Percentiles rank a stretch among this genome's conserved stretches.
Evolutionary conservation across 1,140 invertebrate species (phyloP).

Genomic region (Tenebrio molitor): DNA sequence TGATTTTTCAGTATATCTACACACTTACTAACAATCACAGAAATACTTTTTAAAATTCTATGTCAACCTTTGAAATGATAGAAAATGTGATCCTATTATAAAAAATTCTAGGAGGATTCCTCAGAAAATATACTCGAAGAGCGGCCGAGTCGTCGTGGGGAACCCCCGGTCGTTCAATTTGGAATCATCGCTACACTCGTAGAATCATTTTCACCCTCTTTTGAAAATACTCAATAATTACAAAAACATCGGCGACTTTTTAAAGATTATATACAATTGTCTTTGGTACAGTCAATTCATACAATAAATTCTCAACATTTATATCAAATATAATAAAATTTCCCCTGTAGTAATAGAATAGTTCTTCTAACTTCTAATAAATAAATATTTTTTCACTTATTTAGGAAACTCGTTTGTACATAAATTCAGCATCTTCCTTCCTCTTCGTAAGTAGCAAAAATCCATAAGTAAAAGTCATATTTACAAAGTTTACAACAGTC

Average conservation of each 20-base stretch:
- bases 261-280: slow-evolving; percentile 56
- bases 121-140: slow-evolving; percentile 9
- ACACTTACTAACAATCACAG: slow-evolving; percentile 61
- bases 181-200: slow-evolving; percentile 17
- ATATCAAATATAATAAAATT: slow-evolving; percentile 60
- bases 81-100: slow-evolving; percentile 27
- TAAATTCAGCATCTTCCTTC: slow-evolving; percentile 51
- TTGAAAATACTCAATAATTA: slow-evolving; percentile 51
- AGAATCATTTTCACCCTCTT: slow-evolving; percentile 20
- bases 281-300: slow-evolving; percentile 59
- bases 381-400: slow-evolving; percentile 59
- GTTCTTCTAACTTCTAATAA: slow-evolving; percentile 58
- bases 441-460: slow-evolving; percentile 47
- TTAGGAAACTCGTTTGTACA: slow-evolving; percentile 61
- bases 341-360: slow-evolving; percentile 58
- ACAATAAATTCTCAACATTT: slow-evolving; percentile 59
- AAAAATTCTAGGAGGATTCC: slow-evolving; percentile 27
- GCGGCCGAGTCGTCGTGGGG: neutral
- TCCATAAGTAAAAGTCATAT: slow-evolving; percentile 46
- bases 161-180: slow-evolving; percentile 13
- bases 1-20: slow-evolving; percentile 50
- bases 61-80: slow-evolving; percentile 17
- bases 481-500: slow-evolving; percentile 47
- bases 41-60: slow-evolving; percentile 53
- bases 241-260: slow-evolving; percentile 54